Percentiles rank a stretch among this genome's conserved stretches.
Conservation (phyloP, 2,113 vertebrate genomes). For the Erythrolamprus reginae region DNA sequence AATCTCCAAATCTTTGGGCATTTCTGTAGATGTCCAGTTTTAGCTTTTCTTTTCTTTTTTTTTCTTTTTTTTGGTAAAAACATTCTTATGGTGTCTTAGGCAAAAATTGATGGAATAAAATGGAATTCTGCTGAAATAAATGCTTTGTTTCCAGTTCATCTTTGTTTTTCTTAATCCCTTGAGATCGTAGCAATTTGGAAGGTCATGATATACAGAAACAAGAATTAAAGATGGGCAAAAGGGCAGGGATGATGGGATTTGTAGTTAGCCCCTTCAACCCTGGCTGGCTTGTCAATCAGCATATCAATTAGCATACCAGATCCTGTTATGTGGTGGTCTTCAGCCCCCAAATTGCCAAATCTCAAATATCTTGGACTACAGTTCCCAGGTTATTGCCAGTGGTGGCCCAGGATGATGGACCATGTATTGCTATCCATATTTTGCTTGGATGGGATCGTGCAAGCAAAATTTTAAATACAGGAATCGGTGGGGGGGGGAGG, state of each 20-base stretch:
- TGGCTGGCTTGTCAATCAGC: neutral
- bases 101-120: accelerated
- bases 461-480: neutral
- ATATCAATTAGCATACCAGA: neutral
- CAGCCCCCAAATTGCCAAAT: neutral
- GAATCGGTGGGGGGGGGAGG: neutral
- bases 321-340: neutral
- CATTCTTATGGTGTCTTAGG: slow-evolving; percentile 37
- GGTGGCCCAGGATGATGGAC: neutral
- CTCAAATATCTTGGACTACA: neutral
- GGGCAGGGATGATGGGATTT: neutral
- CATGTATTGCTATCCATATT: neutral
- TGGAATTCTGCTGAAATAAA: neutral
- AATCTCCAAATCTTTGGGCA: neutral
- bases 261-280: neutral
- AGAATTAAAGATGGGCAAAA: neutral
- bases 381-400: neutral
- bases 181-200: neutral
- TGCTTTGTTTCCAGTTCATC: neutral
- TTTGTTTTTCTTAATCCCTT: neutral
- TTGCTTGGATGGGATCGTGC: neutral
- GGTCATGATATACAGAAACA: neutral
- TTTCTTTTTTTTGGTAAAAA: slow-evolving; percentile 39
- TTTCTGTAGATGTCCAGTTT: slow-evolving; percentile 29
- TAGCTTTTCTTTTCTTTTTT: slow-evolving; percentile 34